A percentile compares a stretch with the other conserved stretches of the same genome.
Evolutionary conservation across 2,797 vertebrate genomes (phyloP).

Genomic region (Trachops cirrhosus): DNA sequence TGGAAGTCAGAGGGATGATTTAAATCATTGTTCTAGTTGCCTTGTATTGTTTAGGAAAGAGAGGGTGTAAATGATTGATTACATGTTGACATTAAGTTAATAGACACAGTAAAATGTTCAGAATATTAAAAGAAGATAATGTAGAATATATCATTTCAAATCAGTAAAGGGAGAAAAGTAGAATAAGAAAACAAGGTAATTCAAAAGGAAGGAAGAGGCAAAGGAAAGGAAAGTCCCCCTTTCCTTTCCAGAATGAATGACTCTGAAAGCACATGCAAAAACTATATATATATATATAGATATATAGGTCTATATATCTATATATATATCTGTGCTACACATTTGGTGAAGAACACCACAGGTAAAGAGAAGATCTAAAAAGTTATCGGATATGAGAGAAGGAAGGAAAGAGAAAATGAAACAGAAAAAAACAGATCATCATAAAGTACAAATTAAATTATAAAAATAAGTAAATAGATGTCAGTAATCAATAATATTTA

Average conservation of each 20-base stretch:
- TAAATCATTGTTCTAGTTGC: not conserved
- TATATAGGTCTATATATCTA: too few species aligned
- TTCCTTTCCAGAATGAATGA: not conserved
- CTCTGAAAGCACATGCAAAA: not conserved
- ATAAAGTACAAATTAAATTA: not conserved
- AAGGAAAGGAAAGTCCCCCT: not conserved
- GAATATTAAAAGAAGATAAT: not conserved
- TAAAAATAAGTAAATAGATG: not conserved
- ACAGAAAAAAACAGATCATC: not conserved
- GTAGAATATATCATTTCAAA: not conserved
- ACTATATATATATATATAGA: not conserved
- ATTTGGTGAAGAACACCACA: not conserved
- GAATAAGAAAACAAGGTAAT: not conserved
- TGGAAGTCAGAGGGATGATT: not conserved
- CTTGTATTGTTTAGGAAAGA: not conserved
- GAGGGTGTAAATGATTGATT: not conserved
- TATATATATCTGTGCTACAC: not conserved
- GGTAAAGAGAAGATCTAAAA: not conserved
- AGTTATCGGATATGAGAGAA: not conserved
- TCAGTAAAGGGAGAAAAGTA: not conserved
- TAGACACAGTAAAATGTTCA: not conserved
- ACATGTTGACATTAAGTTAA: not conserved
- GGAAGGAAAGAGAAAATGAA: not conserved
- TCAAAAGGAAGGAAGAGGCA: not conserved
- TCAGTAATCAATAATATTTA: not conserved